Percentiles rank a stretch among this genome's conserved stretches.
Conservation (phyloP, 2,113 vertebrate species). For the Potamarius usumacintae region DNA sequence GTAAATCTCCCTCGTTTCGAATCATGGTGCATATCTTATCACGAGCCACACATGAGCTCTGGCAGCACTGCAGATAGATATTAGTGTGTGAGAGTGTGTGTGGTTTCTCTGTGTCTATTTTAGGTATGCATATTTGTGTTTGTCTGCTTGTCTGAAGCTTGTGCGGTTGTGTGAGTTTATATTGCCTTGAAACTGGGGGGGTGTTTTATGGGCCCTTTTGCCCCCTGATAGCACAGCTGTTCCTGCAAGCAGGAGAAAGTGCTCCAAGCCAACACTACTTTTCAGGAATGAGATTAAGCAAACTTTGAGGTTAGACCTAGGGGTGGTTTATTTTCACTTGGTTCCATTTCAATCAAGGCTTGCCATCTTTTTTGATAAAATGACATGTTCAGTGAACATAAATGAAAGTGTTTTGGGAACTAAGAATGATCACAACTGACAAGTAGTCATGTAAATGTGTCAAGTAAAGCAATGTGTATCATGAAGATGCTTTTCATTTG, state of each 20-base stretch:
- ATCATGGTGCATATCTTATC: slow-evolving; percentile 24
- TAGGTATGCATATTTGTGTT: slow-evolving; percentile 18
- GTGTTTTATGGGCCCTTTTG: slow-evolving; percentile 49
- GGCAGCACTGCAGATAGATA: slow-evolving; percentile 1
- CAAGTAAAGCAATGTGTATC: not conserved
- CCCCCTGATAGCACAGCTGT: slow-evolving; percentile 45
- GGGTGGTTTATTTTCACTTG: slow-evolving; percentile 13
- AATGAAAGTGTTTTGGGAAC: not conserved
- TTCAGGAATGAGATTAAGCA: slow-evolving; percentile 40
- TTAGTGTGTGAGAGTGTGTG: slow-evolving; percentile 5
- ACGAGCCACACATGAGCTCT: not conserved
- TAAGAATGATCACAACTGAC: not conserved
- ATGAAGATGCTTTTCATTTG: not conserved
- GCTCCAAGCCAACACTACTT: slow-evolving; percentile 27
- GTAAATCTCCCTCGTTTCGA: slow-evolving; percentile 5
- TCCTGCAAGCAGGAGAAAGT: slow-evolving; percentile 55
- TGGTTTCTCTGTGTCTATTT: slow-evolving; percentile 13
- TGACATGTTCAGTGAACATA: slow-evolving; percentile 1
- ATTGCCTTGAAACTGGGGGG: slow-evolving; percentile 27
- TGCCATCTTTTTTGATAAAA: slow-evolving; percentile 9
- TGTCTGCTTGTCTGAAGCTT: slow-evolving; percentile 13
- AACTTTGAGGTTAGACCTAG: not conserved
- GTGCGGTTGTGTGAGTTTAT: slow-evolving; percentile 26
- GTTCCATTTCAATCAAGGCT: slow-evolving; percentile 21
- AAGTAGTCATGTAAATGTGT: not conserved